phyloP scores from a whole-genome alignment of 2,888 invertebrate species.

The Brachynemurus nebulosus region DNA sequence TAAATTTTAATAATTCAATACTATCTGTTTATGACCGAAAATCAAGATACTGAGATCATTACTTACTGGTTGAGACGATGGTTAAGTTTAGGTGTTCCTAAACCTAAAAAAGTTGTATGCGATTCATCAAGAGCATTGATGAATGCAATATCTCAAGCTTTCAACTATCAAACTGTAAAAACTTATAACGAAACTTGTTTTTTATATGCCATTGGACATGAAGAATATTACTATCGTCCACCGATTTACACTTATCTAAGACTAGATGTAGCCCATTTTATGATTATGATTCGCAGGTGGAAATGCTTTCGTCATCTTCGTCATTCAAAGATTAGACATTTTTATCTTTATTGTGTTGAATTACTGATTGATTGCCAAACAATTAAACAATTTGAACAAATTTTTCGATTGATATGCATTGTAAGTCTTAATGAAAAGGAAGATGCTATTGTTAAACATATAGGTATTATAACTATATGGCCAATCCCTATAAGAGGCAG shows the following conservation, averaged over 20 bases:
- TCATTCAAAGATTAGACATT: not conserved
- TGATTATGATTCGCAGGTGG: slow-evolving; percentile 10
- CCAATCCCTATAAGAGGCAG: too few species aligned
- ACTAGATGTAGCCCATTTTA: slow-evolving; percentile 12
- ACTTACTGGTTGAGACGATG: not conserved
- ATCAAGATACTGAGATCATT: not conserved
- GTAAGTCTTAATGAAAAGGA: not conserved
- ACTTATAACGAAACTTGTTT: slow-evolving; percentile 5
- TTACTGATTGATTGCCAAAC: slow-evolving; percentile 2
- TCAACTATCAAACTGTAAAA: slow-evolving; percentile 6
- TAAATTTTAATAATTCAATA: not conserved
- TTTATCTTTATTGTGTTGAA: not conserved
- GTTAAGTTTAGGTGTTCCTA: not conserved
- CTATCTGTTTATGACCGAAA: not conserved
- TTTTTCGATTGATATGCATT: slow-evolving; percentile 2
- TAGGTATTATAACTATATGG: too few species aligned
- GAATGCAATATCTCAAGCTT: not conserved
- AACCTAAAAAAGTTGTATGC: slow-evolving; percentile 1
- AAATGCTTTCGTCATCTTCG: slow-evolving; percentile 10
- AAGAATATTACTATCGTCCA: slow-evolving; percentile 10
- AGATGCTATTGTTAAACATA: not conserved
- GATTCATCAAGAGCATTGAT: not conserved
- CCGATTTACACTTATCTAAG: slow-evolving; percentile 11
- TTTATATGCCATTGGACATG: slow-evolving; percentile 7
- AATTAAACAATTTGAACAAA: not conserved